Evolutionary conservation across 2,797 vertebrate species (phyloP), one percentile per base, ranked within the genome.

Genomic region (Gymnodraco acuticeps): DNA sequence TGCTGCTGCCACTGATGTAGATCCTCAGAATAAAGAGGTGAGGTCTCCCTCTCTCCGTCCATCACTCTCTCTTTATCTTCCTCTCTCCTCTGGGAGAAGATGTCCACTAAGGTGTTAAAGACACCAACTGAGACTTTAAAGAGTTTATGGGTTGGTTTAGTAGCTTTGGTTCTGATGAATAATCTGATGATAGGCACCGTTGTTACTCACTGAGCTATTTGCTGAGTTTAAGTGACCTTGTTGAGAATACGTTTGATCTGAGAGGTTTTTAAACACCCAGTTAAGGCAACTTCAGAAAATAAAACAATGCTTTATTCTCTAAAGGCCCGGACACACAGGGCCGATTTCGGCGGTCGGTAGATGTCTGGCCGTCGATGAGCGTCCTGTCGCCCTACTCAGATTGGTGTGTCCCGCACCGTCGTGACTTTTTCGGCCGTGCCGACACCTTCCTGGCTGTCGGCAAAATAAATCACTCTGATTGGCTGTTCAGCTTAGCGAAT

Each of bases 1-100:
- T 95, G 96, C 95, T 94, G 94, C 95, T 95, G 95, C 95, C 96
- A 96, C 94, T 95, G 94, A 95, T 93, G 93, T 86, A 83, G 80
- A 77, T 90, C 93, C 90, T 91, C 73, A 9, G 69, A 70, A 58
- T 86, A 86, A 81, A 78, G 87, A 89, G 87, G 90, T 84, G 83
- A 90, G 85, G 80, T 90, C 87, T 94, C 60, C 61, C 73, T 70
- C 72, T 82, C 70, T 78, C 48, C 59, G 41, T 86, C 75, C 5
- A 60, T 84, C 76, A 54, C 64, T 65, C 52, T 10, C 79, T 68
- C 47, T 16, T 41, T 68, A 63, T 80, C 53, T 43, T 12, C 19
- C 33, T 60, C 16, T 64, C 68, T 80, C 84, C 91, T 90, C 50
- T 11, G 93, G 92, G 94, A 90, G 66, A 70, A 81, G 89, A 91